These are phyloP conservation scores for Ptilorrhoa leucosticta DNA, from an alignment of 2,113 vertebrate genomes.

Conservation along the genomic window DNA sequence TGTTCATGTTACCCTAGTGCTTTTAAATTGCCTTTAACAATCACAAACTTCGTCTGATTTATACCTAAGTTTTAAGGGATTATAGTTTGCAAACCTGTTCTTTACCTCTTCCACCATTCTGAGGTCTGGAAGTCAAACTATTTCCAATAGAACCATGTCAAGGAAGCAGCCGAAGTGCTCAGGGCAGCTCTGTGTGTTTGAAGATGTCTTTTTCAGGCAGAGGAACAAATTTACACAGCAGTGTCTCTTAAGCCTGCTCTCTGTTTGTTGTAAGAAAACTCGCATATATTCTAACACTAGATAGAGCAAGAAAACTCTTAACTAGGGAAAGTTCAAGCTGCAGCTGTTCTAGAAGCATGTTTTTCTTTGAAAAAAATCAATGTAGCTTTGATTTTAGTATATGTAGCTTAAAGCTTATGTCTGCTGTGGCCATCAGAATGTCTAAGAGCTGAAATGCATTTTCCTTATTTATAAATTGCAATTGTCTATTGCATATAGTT, in stretches of 20 bases:
- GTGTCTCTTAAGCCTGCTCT: not conserved
- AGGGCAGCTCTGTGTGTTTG: not conserved
- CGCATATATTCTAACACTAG: not conserved
- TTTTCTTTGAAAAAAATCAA: not conserved
- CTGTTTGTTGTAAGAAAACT: not conserved
- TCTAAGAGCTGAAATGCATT: not conserved
- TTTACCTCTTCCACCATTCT: not conserved
- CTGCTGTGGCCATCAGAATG: not conserved
- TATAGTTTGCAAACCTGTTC: not conserved
- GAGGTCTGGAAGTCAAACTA: not conserved
- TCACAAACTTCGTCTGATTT: not conserved
- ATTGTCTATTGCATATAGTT: not conserved
- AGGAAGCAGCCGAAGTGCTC: not conserved
- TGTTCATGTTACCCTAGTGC: not conserved
- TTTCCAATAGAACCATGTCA: not conserved
- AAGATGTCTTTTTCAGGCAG: not conserved
- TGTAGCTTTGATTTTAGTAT: not conserved
- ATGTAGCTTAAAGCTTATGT: not conserved
- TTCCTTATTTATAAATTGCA: not conserved
- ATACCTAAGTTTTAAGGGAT: not conserved
- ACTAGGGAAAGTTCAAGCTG: not conserved
- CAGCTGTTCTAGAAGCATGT: not conserved
- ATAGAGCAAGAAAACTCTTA: not conserved
- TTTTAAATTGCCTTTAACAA: not conserved
- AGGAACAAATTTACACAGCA: not conserved